These are phyloP conservation scores for Hyla sarda DNA, from an alignment of 2,113 vertebrate genomes.

Conservation along the genomic window DNA sequence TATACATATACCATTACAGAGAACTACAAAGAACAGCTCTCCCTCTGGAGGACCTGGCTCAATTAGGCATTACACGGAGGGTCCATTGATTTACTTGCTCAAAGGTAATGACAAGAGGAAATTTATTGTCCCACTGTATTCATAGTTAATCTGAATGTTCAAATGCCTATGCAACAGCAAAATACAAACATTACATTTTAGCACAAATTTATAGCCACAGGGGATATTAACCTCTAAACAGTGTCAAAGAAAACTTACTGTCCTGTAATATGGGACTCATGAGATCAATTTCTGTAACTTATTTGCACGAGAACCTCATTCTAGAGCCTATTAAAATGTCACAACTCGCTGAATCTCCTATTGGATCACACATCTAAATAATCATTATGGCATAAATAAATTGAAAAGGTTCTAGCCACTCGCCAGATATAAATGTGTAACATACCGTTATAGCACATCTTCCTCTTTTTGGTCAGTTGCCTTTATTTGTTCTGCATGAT, in stretches of 20 bases:
- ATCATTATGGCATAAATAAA: not conserved
- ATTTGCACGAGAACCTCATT: not conserved
- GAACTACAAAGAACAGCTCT: no score
- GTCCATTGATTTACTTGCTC: not conserved
- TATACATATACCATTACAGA: no score
- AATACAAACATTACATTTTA: not conserved
- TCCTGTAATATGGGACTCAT: not conserved
- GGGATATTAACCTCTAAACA: not conserved
- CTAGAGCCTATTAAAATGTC: not conserved
- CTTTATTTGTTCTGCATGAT: not conserved
- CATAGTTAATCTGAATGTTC: not conserved
- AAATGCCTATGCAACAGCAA: not conserved
- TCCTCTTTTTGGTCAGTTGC: not conserved
- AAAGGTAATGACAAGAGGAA: not conserved
- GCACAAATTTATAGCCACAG: not conserved
- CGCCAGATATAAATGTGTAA: not conserved
- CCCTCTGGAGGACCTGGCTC: not conserved
- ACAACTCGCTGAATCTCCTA: not conserved
- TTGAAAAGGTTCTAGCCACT: not conserved
- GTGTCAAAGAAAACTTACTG: not conserved
- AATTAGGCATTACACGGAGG: not conserved
- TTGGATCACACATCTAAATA: not conserved
- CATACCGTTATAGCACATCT: not conserved
- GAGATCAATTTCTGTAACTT: conserved; percentile 4
- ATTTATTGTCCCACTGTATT: not conserved